These are phyloP conservation scores for Triplophysa siluroides DNA, from an alignment of 2,113 vertebrate genomes.

Conservation along the genomic window DNA sequence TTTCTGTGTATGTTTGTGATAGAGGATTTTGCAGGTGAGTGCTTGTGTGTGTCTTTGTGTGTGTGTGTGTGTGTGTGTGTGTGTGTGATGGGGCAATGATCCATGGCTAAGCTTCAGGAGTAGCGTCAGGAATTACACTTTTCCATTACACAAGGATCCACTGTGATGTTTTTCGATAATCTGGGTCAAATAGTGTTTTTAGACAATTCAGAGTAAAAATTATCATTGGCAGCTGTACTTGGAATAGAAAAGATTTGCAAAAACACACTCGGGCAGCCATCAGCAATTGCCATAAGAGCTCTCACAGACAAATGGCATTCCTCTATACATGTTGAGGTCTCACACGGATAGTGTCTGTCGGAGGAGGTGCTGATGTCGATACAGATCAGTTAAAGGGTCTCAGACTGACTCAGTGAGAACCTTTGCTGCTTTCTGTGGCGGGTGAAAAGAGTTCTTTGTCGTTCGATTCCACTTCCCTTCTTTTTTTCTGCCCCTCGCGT, in stretches of 20 bases:
- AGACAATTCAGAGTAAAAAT: background rate
- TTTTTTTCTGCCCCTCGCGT: constrained; percentile 7
- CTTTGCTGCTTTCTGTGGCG: constrained; percentile 13
- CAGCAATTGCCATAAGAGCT: too few relatives aligned
- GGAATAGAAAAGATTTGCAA: background rate
- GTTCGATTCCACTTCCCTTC: constrained; percentile 31
- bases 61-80: background rate
- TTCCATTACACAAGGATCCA: constrained; percentile 27
- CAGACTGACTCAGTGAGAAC: constrained; percentile 32
- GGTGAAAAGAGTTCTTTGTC: constrained; percentile 43
- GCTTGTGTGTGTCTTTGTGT: constrained; percentile 12
- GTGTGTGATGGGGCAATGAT: constrained; percentile 38
- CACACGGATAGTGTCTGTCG: constrained; percentile 2
- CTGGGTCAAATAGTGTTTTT: background rate
- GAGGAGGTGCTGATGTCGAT: constrained; percentile 27
- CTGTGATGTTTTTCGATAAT: background rate
- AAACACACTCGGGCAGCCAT: background rate
- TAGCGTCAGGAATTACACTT: constrained; percentile 8
- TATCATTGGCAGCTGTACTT: background rate
- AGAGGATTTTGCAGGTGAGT: constrained; percentile 19
- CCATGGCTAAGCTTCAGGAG: constrained; percentile 35
- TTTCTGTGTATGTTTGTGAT: background rate
- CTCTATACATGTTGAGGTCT: constrained; percentile 25
- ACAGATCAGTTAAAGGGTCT: constrained; percentile 39
- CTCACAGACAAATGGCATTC: background rate